phyloP scores from a whole-genome alignment of 2,113 vertebrate genomes.

The Procavia capensis region DNA sequence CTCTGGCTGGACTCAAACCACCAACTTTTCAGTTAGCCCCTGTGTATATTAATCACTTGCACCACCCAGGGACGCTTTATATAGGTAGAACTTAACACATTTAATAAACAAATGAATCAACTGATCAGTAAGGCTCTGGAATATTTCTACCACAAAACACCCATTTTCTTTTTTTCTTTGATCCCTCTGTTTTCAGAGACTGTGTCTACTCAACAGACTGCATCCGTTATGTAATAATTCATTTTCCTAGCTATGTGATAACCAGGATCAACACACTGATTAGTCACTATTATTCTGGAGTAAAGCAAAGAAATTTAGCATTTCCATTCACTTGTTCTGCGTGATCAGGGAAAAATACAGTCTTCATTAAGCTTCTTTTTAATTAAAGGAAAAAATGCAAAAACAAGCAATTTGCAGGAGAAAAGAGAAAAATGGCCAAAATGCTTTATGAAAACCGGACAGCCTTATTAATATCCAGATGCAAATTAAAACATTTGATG shows the following conservation, averaged over 20 bases:
- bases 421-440: background rate
- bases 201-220: background rate
- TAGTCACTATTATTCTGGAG: background rate
- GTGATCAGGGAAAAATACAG: background rate
- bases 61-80: too few relatives aligned
- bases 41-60: background rate
- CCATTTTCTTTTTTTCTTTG: background rate
- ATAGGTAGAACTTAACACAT: background rate
- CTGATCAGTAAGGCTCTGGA: rapidly evolving
- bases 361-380: background rate
- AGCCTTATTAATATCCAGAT: background rate
- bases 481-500: background rate
- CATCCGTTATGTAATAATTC: background rate
- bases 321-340: background rate
- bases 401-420: background rate
- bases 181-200: background rate
- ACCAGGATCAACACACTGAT: background rate
- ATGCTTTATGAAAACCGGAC: background rate
- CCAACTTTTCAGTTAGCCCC: too few relatives aligned
- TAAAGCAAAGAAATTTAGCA: background rate
- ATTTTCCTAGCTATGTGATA: background rate
- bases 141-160: background rate
- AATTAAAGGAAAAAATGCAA: background rate
- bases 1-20: too few relatives aligned
- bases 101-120: background rate